Evolutionary conservation across 2,797 vertebrate genomes (phyloP), one percentile per base, ranked within the genome.

Genomic region (Periparus ater): DNA sequence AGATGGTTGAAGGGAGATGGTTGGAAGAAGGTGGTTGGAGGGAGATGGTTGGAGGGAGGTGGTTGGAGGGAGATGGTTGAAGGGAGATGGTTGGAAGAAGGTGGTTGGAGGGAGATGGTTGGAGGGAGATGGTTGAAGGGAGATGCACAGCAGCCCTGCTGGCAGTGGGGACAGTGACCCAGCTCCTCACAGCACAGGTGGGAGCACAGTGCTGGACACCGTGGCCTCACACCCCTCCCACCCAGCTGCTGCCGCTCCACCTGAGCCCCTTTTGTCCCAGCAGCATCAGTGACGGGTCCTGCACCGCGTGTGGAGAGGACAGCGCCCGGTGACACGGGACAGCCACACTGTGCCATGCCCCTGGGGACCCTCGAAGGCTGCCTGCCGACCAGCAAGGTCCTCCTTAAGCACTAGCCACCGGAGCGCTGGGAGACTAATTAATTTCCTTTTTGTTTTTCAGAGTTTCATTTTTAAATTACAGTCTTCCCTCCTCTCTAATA

Each of bases 401-500:
- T 91, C 70, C 60, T 77, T 82, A 95, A 95, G 93, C 42, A 7
- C 83, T 95, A 97, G 97, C 85, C 74, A 92, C 92, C 3, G 1
- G 22, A 90, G 88, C 32, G 7, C 85, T 85, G 51, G 81, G 63
- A 93, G 92, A 83, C 94, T 97, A 97, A 98, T 98, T 98, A 97
- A 98, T 98, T 97, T 95, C 96, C 94, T 94, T 97, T 97, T 98
- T 98, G 97, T 98, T 98, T 98, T 97, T 96, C 95, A 93, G 96
- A 96, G 97, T 98, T 97, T 98, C 97, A 96, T 97, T 98, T 98
- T 98, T 97, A 96, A 98, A 98, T 98, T 98, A 97, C 97, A 98
- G 96, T 95, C 98, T 98, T 98, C 97, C 97, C 98, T 98, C 97
- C 97, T 97, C 97, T 97, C 97, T 98, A 98, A 98, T 98, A 98